phyloP scores from a whole-genome alignment of 2,888 invertebrate genomes.

The Melinopterus prodromus region DNA sequence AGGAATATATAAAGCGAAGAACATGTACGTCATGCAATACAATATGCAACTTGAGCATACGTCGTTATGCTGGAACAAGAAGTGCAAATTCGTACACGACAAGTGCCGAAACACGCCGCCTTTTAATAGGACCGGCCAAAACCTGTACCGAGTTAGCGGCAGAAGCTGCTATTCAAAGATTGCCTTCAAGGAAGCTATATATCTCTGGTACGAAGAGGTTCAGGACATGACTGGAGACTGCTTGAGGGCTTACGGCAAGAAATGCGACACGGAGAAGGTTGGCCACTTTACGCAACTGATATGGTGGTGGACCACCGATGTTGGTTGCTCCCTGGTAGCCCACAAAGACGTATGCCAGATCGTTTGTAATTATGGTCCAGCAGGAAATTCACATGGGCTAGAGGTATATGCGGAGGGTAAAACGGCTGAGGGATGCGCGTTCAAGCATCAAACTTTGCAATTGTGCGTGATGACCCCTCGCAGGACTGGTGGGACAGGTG shows the following conservation, averaged over 20 bases:
- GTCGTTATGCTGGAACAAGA: conserved; percentile 5
- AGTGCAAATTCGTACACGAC: conserved; percentile 7
- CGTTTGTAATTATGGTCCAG: conserved; percentile 17
- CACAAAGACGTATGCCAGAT: background rate
- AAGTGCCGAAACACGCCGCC: conserved; percentile 1
- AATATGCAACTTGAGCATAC: conserved; percentile 8
- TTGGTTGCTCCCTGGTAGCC: conserved; percentile 21
- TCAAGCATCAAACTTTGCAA: background rate
- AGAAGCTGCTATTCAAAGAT: background rate
- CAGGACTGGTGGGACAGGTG: background rate
- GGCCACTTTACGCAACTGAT: conserved; percentile 25
- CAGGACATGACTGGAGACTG: background rate
- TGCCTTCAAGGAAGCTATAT: conserved; percentile 26
- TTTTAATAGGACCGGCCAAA: background rate
- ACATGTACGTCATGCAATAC: background rate
- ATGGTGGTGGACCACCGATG: conserved; percentile 27
- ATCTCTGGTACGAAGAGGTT: conserved; percentile 29
- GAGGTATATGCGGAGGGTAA: background rate
- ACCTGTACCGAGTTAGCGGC: background rate
- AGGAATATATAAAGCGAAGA: background rate
- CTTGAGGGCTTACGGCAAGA: background rate
- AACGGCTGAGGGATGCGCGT: background rate
- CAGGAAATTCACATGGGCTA: background rate
- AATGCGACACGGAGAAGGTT: background rate
- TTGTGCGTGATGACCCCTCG: background rate